These are phyloP conservation scores for Yasuhikotakia modesta DNA, from an alignment of 2,797 vertebrate species.

Conservation along the genomic window DNA sequence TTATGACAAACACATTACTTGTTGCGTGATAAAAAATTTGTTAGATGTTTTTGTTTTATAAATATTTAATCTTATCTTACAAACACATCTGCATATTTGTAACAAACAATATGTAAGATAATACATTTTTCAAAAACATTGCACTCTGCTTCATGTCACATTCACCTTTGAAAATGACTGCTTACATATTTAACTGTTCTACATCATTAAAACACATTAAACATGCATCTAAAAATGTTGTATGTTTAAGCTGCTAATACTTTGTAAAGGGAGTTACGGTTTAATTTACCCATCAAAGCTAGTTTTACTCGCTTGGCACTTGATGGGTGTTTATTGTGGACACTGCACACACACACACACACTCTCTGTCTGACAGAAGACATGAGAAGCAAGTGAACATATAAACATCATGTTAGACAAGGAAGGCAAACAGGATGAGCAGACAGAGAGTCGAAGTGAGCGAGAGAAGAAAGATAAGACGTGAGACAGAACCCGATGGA, in stretches of 20 bases:
- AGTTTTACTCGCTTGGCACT: no score
- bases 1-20: no score
- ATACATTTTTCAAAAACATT: neutral
- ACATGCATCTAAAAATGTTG: no score
- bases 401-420: conserved; percentile 26
- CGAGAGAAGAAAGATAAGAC: conserved; percentile 24
- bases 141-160: no score
- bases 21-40: no score
- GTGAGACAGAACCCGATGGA: conserved; percentile 12
- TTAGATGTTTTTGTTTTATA: no score
- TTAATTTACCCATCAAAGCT: neutral
- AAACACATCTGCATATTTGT: no score
- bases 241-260: no score
- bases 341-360: no score
- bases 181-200: neutral
- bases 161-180: neutral
- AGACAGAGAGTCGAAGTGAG: neutral
- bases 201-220: neutral
- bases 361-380: conserved; percentile 18
- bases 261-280: neutral
- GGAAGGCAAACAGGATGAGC: neutral
- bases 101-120: no score
- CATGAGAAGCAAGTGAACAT: conserved; percentile 1
- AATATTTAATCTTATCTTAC: no score
- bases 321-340: no score